Evolutionary conservation across 2,888 invertebrate species (phyloP).

Genomic region (Calliopum simillimum): DNA sequence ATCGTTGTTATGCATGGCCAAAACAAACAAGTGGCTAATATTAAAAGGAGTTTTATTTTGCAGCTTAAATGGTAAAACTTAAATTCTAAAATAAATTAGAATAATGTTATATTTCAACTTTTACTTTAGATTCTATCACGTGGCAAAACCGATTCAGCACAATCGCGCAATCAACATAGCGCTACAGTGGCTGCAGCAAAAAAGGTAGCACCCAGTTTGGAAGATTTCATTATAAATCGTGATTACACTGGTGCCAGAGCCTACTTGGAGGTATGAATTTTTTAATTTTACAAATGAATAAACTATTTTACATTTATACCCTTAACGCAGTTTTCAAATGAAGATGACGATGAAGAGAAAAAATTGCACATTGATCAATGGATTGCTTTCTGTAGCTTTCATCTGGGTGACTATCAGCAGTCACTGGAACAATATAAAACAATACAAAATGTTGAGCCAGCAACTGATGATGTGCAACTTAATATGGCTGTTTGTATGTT

Average conservation of each 20-base stretch:
- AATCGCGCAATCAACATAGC: slow-evolving; percentile 55
- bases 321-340: slow-evolving; percentile 53
- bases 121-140: slow-evolving; percentile 82
- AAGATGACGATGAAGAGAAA: slow-evolving; percentile 52
- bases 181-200: slow-evolving; percentile 44
- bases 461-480: slow-evolving; percentile 74
- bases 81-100: too few species aligned
- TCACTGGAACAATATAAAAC: slow-evolving; percentile 79
- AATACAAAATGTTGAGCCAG: slow-evolving; percentile 69
- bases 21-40: background rate
- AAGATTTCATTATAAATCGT: slow-evolving; percentile 87
- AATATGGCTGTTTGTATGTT: slow-evolving; percentile 96
- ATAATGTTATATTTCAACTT: too few species aligned
- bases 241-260: slow-evolving; percentile 97
- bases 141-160: slow-evolving; percentile 80
- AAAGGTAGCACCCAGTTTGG: slow-evolving; percentile 78
- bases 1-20: background rate
- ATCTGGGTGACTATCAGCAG: slow-evolving; percentile 91
- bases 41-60: background rate
- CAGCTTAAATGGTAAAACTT: background rate
- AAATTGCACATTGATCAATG: slow-evolving; percentile 76
- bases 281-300: background rate
- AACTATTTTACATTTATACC: background rate
- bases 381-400: slow-evolving; percentile 96
- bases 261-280: slow-evolving; percentile 80